phyloP scores from a whole-genome alignment of 1,140 invertebrate species.

The Drosophila nigrodunni region DNA sequence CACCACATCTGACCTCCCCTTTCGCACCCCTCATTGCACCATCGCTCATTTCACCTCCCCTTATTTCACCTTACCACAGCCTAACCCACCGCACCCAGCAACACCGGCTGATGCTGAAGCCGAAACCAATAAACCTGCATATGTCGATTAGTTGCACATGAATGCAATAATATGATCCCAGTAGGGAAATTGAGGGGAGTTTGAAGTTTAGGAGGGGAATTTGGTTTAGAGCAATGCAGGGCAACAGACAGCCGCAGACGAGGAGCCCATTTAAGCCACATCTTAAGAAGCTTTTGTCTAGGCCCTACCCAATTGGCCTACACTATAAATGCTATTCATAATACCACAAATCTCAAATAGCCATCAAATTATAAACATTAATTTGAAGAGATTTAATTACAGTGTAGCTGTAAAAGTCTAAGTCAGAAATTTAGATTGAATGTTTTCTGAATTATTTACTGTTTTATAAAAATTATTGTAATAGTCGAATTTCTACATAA shows the following conservation, averaged over 20 bases:
- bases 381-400: background rate
- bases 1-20: constrained; percentile 21
- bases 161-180: constrained; percentile 54
- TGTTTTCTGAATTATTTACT: too few relatives aligned
- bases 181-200: background rate
- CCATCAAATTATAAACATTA: constrained; percentile 10
- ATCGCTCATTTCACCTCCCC: too few relatives aligned
- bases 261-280: constrained; percentile 59
- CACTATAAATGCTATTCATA: constrained; percentile 5
- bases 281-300: constrained; percentile 64
- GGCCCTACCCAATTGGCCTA: constrained; percentile 15
- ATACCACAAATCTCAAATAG: background rate
- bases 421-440: background rate
- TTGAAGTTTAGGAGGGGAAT: background rate
- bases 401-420: background rate
- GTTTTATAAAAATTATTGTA: too few relatives aligned
- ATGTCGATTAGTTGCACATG: constrained; percentile 76
- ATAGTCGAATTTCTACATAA: too few relatives aligned
- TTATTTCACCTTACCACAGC: too few relatives aligned
- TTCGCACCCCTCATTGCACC: too few relatives aligned
- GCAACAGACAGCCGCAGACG: constrained; percentile 44
- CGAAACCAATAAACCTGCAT: constrained; percentile 75
- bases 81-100: background rate
- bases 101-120: constrained; percentile 32
- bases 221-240: constrained; percentile 19